Evolutionary conservation across 2,113 vertebrate genomes (phyloP), one percentile per base, ranked within the genome.

Genomic region (Hemibagrus wyckioides): DNA sequence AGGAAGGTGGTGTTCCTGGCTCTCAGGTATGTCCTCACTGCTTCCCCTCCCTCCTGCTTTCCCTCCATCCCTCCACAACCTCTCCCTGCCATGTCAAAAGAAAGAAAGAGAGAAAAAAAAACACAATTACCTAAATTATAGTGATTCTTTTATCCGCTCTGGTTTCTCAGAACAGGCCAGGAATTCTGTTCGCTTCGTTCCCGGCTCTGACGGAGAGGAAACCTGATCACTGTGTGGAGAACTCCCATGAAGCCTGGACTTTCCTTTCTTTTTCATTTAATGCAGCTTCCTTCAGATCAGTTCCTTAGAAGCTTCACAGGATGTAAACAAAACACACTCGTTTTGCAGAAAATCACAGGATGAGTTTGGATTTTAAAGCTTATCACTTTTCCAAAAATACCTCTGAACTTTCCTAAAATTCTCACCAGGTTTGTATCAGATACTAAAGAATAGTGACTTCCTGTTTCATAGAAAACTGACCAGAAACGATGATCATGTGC

Each of bases 1-100:
- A 92, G 92, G 92, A 93, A 93, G 92, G 93, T 93, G 91, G 92
- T 84, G 91, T 91, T 92, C 92, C 91, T 93, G 90, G 90, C 90
- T 94, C 93, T 93, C 92, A 94, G 93, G 93, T 94, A 90, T 89
- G 85, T 75, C 50, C 39, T 48, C 81, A 11, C 84, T 81, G 59
- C 44, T 10, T 3, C 3, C 87, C 63, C 84, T 85, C 90, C 85
- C 86, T 77, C 36, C 80, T 69, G 63, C 71, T 79, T 89, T 73
- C 23, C 44, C 65, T 52, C 54, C 39, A 69, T 41, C 80, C 73
- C 59, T 75, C 76, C 76, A 33, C 80, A 83, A 86, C 83, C 33
- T 79, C 79, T 73, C 71, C 71, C 73, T 15, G 85, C 13, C 39
- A 79, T 88, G 85, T 88, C 88, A 61, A 48, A 88, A 63, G 57